Conservation (phyloP, 2,797 vertebrate genomes). For the Falco peregrinus region DNA sequence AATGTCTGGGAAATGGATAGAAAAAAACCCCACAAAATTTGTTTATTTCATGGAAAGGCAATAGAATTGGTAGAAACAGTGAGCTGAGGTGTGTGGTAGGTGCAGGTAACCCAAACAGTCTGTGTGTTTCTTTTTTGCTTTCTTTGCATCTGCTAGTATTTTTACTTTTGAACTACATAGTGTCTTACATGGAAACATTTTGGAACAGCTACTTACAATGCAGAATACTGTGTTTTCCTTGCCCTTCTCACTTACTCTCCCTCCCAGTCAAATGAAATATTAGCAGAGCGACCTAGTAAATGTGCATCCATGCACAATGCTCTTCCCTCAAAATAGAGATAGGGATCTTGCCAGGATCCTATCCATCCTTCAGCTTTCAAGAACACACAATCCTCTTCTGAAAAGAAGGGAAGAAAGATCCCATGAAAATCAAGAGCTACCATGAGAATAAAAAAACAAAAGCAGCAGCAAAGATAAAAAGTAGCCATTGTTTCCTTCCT, state of each 20-base stretch:
- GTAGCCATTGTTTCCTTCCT: constrained; percentile 1
- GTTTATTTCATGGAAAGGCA: background rate
- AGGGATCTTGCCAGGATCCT: constrained; percentile 6
- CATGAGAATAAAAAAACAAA: constrained; percentile 18
- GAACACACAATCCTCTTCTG: background rate
- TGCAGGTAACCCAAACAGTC: background rate
- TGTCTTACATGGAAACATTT: background rate
- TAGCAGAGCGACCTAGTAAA: background rate
- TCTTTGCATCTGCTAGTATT: background rate
- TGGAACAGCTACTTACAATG: background rate
- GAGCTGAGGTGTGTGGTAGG: background rate
- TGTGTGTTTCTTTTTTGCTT: background rate
- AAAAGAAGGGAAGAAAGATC: constrained; percentile 8
- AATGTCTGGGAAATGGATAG: background rate
- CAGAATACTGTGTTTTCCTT: background rate
- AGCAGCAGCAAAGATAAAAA: background rate
- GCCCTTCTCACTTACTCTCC: background rate
- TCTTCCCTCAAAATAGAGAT: background rate
- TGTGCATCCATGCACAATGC: background rate
- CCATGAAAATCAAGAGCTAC: constrained; percentile 14
- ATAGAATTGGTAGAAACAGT: background rate
- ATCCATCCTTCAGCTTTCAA: constrained; percentile 38
- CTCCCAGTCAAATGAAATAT: background rate
- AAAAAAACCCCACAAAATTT: background rate
- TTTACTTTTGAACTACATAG: background rate